These are phyloP conservation scores for Hypsopygia costalis DNA, from an alignment of 2,888 invertebrate species.

Conservation along the genomic window DNA sequence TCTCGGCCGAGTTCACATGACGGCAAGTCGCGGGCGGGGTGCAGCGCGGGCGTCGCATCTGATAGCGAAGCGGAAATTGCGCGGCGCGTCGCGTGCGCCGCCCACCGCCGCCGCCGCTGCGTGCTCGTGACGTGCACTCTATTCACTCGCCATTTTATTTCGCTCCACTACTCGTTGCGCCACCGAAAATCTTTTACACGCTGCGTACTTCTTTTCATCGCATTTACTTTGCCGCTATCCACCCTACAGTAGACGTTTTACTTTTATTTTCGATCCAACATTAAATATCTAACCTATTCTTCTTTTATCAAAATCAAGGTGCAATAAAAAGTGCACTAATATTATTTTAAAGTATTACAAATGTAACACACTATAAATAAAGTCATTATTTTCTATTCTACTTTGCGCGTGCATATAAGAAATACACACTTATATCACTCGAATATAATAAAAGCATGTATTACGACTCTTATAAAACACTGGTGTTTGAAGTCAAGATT, in stretches of 20 bases:
- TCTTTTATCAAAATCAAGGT: too few species aligned
- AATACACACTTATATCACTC: too few species aligned
- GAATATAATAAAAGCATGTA: too few species aligned
- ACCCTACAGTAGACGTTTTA: background rate
- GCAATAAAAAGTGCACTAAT: too few species aligned
- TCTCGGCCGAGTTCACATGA: slow-evolving; percentile 46
- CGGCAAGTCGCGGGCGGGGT: slow-evolving; percentile 26
- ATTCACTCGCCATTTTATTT: slow-evolving; percentile 59
- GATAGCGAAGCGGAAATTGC: slow-evolving; percentile 74
- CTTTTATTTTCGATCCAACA: background rate
- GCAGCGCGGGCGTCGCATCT: slow-evolving; percentile 60
- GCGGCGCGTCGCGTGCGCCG: slow-evolving; percentile 68
- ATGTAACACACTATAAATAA: too few species aligned
- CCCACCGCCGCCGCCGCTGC: slow-evolving; percentile 40
- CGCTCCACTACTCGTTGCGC: slow-evolving; percentile 42
- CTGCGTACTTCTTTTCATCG: slow-evolving; percentile 23
- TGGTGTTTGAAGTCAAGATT: too few species aligned
- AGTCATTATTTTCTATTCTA: too few species aligned
- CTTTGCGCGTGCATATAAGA: too few species aligned
- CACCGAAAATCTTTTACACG: slow-evolving; percentile 44
- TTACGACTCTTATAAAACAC: too few species aligned
- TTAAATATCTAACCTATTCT: too few species aligned
- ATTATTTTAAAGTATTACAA: too few species aligned
- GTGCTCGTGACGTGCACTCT: slow-evolving; percentile 65
- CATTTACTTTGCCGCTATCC: slow-evolving; percentile 21